Base-by-base conservation (phyloP, 2,113 vertebrate genomes). In the Neotoma lepida region DNA sequence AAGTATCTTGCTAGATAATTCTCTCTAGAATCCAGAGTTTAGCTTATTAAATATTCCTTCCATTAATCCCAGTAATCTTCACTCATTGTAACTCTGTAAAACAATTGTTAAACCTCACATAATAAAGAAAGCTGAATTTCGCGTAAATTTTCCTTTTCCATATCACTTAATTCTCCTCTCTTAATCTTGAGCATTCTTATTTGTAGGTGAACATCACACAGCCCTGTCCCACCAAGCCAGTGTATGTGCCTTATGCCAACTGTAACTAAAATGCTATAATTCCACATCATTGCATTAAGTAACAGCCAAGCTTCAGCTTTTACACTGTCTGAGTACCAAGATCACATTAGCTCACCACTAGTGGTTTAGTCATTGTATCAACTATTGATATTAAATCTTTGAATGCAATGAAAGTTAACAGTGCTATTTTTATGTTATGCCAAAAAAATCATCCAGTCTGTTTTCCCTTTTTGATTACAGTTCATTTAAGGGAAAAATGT, bases 401-500 rank as follows among this genome's bases (percentile, higher is more conserved):
- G 90, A 44, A 92, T 91, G 86, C 77, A 97, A 97, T 97, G 94
- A 97, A 98, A 98, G 96, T 97, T 98, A 97, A 98, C 97, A 98
- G 93, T 94, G 91, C 95, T 97, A 93, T 93, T 64, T 97, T 98
- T 98, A 97, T 97, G 96, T 92, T 95, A 88, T 96, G 94, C 90
- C 80, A 96, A 95, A 98, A 97, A 97, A 97, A 70, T 51, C 95
- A 89, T 86, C 66, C 0, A 93, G 86, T 97, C 95, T 98, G 96
- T 98, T 98, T 98, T 97, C 95, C 95, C 97, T 96, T 97, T 98
- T 98, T 98, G 97, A 98, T 98, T 98, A 96, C 96, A 98, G 97
- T 98, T 98, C 97, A 98, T 96, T 98, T 98, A 97, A 97, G 97
- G 95, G 85, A 96, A 98, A 98, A 98, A 97, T 90, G 86, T 97